Base-by-base conservation (phyloP, 2,797 vertebrate species). In the Acanthopagrus latus region DNA sequence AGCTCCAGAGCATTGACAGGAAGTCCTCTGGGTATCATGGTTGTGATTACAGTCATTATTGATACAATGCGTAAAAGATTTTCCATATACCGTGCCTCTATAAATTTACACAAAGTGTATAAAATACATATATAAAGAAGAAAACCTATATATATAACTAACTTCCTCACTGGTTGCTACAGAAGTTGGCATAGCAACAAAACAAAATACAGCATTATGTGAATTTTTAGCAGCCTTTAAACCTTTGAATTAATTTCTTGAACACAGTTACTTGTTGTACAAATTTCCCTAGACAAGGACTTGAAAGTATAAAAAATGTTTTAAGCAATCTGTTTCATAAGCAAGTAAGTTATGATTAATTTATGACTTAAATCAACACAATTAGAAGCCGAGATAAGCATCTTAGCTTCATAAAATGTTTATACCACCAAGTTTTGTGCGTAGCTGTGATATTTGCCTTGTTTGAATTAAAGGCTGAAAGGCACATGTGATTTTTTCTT, bases 141-240 rank as follows among this genome's bases (percentile, higher is more conserved):
- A 33, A 1, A 33, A 33, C 33, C 33, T 11, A 5, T 17, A 64
- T 50, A 18, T 38, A 41, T 47, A 18, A 71, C 50, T 2, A 44
- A 47, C 20, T 16, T 44, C n/a, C 16, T 71, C 55, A 27, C 1
- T 59, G 51, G 56, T 72, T 66, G 67, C 59, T 47, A 51, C n/a
- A 72, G 60, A 18, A 69, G 33, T 70, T 64, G 46, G 18, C 66
- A 64, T 55, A 38, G 48, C 71, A 76, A 64, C 13, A 3, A 47
- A 33, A 60, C 56, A 12, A 44, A 47, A 67, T 29, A 59, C 29
- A 48, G 33, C 25, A 18, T n/a, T 13, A 41, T 25, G 21, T 6
- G 46, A 64, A 12, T 16, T 51, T 17, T 43, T 23, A 44, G 14
- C 25, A 13, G 20, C 1, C 0, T 17, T 25, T 16, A 52, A 50